Percentiles rank a stretch among this genome's conserved stretches.
Conservation (phyloP, 2,888 invertebrate species). For the Cerastis leucographa region DNA sequence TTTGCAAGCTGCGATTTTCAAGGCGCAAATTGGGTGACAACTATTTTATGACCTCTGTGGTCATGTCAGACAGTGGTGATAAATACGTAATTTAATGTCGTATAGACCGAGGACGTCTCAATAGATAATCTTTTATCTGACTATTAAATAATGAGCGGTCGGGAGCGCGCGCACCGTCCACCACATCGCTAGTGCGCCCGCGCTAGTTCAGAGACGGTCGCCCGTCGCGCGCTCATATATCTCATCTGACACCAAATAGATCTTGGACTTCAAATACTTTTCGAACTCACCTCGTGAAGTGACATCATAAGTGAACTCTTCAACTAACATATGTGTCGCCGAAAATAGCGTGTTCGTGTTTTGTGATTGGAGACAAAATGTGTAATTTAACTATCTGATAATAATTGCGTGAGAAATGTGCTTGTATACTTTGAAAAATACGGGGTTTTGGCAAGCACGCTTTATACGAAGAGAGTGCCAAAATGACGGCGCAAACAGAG, state of each 20-base stretch:
- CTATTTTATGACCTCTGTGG: conserved; percentile 60
- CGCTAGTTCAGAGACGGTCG: conserved; percentile 72
- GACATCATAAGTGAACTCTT: conserved; percentile 38
- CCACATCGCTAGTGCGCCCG: conserved; percentile 73
- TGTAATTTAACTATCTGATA: conserved; percentile 46
- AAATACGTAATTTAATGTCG: conserved; percentile 79
- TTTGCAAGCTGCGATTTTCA: not conserved
- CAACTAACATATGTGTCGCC: conserved; percentile 17
- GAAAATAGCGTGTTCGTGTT: conserved; percentile 46
- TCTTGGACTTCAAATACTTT: conserved; percentile 32
- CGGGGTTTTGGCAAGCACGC: conserved; percentile 76
- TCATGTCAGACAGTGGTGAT: conserved; percentile 71
- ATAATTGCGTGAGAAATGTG: conserved; percentile 71
- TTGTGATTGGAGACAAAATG: conserved; percentile 55
- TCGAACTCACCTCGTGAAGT: conserved; percentile 33
- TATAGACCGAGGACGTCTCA: conserved; percentile 86
- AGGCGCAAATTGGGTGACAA: conserved; percentile 11
- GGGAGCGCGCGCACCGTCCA: conserved; percentile 71
- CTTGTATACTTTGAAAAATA: conserved; percentile 72
- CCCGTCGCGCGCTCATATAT: conserved; percentile 53
- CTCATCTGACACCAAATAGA: conserved; percentile 49
- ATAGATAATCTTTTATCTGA: conserved; percentile 89
- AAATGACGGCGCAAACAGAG: conserved; percentile 76
- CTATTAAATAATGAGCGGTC: conserved; percentile 87
- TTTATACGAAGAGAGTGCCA: conserved; percentile 77